These are phyloP conservation scores for Acronicta psi DNA, from an alignment of 2,888 invertebrate genomes.

Conservation along the genomic window DNA sequence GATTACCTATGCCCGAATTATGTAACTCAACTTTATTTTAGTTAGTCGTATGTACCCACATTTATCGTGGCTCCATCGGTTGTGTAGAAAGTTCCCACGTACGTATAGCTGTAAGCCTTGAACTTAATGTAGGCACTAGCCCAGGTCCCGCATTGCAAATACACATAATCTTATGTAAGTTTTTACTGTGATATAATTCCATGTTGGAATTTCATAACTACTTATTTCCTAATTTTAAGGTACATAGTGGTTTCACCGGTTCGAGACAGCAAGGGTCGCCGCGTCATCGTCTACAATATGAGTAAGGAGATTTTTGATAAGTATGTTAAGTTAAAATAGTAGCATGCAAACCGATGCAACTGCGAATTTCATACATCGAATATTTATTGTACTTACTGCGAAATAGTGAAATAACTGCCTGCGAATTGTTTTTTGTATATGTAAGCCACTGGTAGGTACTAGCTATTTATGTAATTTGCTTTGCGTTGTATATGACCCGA, in stretches of 20 bases:
- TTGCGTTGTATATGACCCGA: too few relatives aligned
- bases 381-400: slow-evolving; percentile 15
- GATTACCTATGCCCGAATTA: slow-evolving; percentile 51
- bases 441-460: background rate
- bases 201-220: slow-evolving; percentile 64
- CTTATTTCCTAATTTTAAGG: slow-evolving; percentile 82
- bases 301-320: slow-evolving; percentile 80
- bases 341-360: slow-evolving; percentile 43
- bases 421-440: slow-evolving; percentile 36
- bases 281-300: slow-evolving; percentile 91
- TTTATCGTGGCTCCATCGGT: slow-evolving; percentile 25
- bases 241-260: slow-evolving; percentile 93
- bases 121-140: slow-evolving; percentile 53
- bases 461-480: too few relatives aligned
- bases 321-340: slow-evolving; percentile 38
- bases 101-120: slow-evolving; percentile 59
- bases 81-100: slow-evolving; percentile 65
- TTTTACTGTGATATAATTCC: slow-evolving; percentile 66
- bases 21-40: slow-evolving; percentile 49
- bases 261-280: slow-evolving; percentile 92
- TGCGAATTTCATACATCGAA: slow-evolving; percentile 36
- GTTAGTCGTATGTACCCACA: slow-evolving; percentile 18
- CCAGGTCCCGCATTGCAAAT: slow-evolving; percentile 53
- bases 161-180: slow-evolving; percentile 48
- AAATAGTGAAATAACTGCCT: slow-evolving; percentile 34